A percentile compares a stretch with the other conserved stretches of the same genome.
These are phyloP conservation scores for Euleptes europaea DNA, from an alignment of 2,113 vertebrate genomes.

Conservation along the genomic window DNA sequence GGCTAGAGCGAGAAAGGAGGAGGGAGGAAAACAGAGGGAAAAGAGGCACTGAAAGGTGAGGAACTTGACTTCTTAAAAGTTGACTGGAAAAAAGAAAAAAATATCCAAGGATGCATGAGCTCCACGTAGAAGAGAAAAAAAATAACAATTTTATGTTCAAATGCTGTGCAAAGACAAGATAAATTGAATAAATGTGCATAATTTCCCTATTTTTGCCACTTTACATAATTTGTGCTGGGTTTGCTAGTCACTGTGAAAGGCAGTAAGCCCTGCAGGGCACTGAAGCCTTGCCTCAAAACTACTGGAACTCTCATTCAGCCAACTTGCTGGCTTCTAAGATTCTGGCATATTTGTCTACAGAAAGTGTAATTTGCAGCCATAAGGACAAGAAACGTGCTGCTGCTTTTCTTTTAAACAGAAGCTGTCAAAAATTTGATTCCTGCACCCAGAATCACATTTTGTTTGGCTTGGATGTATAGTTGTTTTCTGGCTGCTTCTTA, in stretches of 20 bases:
- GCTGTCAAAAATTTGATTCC: neutral
- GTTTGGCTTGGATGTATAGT: neutral
- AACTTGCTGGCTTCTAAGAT: neutral
- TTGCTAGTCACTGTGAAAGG: neutral
- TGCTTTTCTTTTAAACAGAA: neutral
- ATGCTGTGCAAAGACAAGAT: neutral
- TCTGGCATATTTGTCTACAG: neutral
- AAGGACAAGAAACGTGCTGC: neutral
- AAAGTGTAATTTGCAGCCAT: no score
- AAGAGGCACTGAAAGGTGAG: constrained; percentile 73
- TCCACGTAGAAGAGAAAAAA: neutral
- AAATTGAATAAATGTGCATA: neutral
- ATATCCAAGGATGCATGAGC: no score
- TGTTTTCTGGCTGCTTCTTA: neutral
- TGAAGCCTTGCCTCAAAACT: neutral
- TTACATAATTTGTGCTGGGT: neutral
- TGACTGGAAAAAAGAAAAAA: neutral
- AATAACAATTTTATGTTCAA: neutral
- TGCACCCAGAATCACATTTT: neutral
- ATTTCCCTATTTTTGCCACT: neutral
- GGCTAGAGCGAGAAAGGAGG: constrained; percentile 71
- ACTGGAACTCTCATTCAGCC: neutral
- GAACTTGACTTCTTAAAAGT: constrained; percentile 18
- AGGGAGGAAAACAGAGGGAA: constrained; percentile 64
- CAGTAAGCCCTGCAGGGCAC: neutral